These are phyloP conservation scores for Setophaga coronata DNA, from an alignment of 2,113 vertebrate species.

Conservation along the genomic window DNA sequence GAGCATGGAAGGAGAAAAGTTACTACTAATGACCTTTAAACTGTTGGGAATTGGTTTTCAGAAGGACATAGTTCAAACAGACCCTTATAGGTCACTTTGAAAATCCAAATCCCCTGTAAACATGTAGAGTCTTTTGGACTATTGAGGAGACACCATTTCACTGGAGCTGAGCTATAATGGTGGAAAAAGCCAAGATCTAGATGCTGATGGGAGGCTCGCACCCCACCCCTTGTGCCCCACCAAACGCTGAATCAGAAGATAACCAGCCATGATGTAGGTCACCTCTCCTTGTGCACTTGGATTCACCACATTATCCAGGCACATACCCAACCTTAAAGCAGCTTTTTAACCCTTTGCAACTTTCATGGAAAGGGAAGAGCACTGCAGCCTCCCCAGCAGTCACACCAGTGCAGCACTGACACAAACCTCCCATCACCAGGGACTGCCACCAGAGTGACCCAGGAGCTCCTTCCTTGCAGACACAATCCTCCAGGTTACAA, in stretches of 20 bases:
- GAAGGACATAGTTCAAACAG: not conserved
- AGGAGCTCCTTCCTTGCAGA: not conserved
- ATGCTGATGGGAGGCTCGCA: not conserved
- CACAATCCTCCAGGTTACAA: not conserved
- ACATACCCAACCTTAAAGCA: not conserved
- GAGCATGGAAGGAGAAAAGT: not conserved
- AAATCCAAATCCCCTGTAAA: not conserved
- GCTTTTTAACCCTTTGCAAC: not conserved
- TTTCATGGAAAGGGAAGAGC: not conserved
- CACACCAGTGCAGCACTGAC: not conserved
- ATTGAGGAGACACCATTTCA: not conserved
- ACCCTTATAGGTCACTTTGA: not conserved
- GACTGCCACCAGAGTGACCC: not conserved
- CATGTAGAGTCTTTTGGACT: not conserved
- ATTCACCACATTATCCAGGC: not conserved
- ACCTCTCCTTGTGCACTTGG: not conserved
- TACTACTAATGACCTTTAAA: not conserved
- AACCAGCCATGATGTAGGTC: not conserved
- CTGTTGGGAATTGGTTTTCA: not conserved
- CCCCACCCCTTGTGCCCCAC: not conserved
- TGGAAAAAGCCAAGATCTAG: not conserved
- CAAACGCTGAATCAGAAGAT: not conserved
- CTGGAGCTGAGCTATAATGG: not conserved
- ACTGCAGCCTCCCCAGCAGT: not conserved
- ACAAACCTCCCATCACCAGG: not conserved